Evolutionary conservation across 2,113 vertebrate genomes (phyloP).

Genomic region (Corythoichthys haematopterus): DNA sequence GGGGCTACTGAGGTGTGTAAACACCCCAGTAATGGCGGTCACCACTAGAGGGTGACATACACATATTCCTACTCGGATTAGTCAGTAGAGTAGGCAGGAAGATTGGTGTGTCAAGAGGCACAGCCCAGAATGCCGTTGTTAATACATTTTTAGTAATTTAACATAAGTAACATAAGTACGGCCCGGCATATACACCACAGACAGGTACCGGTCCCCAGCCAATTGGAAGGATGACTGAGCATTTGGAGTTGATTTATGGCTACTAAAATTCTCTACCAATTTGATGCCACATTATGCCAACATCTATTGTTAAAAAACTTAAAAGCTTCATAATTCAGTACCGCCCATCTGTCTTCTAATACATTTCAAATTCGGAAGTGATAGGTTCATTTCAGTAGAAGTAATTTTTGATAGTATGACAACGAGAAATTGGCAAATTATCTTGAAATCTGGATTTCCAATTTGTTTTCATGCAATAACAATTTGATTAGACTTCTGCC

Average conservation of each 20-base stretch:
- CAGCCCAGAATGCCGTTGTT: too few relatives aligned
- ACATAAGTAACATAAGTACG: too few relatives aligned
- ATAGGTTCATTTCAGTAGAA: not conserved
- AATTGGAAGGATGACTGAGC: not conserved
- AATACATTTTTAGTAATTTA: too few relatives aligned
- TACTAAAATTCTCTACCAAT: not conserved
- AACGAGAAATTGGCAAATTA: not conserved
- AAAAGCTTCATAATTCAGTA: not conserved
- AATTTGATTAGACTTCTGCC: not conserved
- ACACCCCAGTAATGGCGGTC: too few relatives aligned
- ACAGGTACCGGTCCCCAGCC: too few relatives aligned
- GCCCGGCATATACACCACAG: too few relatives aligned
- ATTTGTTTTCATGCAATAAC: not conserved
- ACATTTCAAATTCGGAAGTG: not conserved
- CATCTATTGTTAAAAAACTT: not conserved
- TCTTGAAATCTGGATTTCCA: not conserved
- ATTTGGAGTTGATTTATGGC: not conserved
- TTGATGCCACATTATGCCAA: not conserved
- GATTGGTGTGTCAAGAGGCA: too few relatives aligned
- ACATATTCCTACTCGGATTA: too few relatives aligned
- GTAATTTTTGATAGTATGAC: not conserved
- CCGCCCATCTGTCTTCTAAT: not conserved
- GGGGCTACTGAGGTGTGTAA: too few relatives aligned
- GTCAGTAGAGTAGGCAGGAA: too few relatives aligned
- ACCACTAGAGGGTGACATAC: too few relatives aligned